Percentiles rank a stretch among this genome's conserved stretches.
phyloP scores from a whole-genome alignment of 1,140 invertebrate genomes.

The Cryptotermes secundus region DNA sequence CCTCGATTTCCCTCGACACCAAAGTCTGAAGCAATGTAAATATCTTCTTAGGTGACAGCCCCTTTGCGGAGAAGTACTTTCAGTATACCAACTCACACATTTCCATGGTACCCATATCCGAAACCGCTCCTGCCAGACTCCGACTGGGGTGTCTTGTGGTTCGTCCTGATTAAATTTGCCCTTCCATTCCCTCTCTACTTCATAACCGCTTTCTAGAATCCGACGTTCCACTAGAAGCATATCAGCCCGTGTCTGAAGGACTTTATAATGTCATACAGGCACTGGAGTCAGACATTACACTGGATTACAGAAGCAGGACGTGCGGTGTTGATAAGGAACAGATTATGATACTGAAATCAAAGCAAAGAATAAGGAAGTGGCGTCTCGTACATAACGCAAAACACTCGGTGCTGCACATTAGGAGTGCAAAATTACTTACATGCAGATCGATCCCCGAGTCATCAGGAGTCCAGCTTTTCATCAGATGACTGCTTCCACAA shows the following conservation, averaged over 20 bases:
- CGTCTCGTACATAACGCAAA: too few relatives aligned
- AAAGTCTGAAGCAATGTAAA: neutral
- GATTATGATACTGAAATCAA: too few relatives aligned
- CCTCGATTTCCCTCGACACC: neutral
- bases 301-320: too few relatives aligned
- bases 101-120: constrained; percentile 5
- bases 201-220: neutral
- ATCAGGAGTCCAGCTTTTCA: too few relatives aligned
- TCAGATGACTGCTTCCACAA: too few relatives aligned
- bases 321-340: too few relatives aligned
- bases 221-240: neutral
- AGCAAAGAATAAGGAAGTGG: too few relatives aligned
- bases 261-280: neutral
- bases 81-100: neutral
- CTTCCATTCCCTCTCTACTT: neutral
- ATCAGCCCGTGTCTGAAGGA: neutral
- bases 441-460: too few relatives aligned
- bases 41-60: neutral
- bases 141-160: neutral
- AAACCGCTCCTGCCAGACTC: neutral
- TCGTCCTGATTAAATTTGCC: constrained; percentile 13
- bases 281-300: too few relatives aligned
- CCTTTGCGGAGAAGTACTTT: neutral
- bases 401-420: too few relatives aligned
- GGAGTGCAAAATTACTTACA: too few relatives aligned